phyloP scores from a whole-genome alignment of 1,140 invertebrate genomes.

The Hestina assimilis region DNA sequence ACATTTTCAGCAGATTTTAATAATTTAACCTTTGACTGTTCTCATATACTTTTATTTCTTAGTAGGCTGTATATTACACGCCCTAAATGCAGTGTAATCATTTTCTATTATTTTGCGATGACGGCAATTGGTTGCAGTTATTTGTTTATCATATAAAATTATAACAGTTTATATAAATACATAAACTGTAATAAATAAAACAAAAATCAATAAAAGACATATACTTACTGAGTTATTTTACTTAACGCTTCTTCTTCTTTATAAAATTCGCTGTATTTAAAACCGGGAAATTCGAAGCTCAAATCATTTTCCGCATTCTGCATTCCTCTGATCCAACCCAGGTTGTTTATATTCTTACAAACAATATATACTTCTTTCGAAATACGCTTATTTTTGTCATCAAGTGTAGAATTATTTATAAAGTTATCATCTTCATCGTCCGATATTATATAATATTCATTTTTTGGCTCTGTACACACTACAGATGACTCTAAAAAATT shows the following conservation, averaged over 20 bases:
- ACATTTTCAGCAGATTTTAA: too few relatives aligned
- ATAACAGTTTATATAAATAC: too few relatives aligned
- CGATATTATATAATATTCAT: slow-evolving; percentile 50
- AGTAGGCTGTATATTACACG: too few relatives aligned
- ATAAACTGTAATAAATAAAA: too few relatives aligned
- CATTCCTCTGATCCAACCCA: slow-evolving; percentile 52
- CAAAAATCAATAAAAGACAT: too few relatives aligned
- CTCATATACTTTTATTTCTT: too few relatives aligned
- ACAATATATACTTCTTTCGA: slow-evolving; percentile 47
- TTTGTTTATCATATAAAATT: too few relatives aligned
- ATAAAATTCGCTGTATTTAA: slow-evolving; percentile 54
- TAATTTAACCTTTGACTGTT: too few relatives aligned
- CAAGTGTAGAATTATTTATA: neutral
- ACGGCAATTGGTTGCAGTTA: too few relatives aligned
- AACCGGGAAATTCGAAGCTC: slow-evolving; percentile 66
- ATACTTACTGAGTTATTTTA: slow-evolving; percentile 66
- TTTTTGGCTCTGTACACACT: slow-evolving; percentile 21
- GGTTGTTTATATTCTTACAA: slow-evolving; percentile 41
- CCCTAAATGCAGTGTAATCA: too few relatives aligned
- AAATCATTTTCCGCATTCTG: slow-evolving; percentile 36
- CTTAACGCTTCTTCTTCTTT: slow-evolving; percentile 45
- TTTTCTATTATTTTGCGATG: too few relatives aligned
- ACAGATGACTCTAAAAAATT: slow-evolving; percentile 40
- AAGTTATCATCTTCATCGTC: slow-evolving; percentile 48
- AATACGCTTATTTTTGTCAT: too few relatives aligned